Conservation (phyloP, 2,797 vertebrate species). For the Lutjanus argentimaculatus region DNA sequence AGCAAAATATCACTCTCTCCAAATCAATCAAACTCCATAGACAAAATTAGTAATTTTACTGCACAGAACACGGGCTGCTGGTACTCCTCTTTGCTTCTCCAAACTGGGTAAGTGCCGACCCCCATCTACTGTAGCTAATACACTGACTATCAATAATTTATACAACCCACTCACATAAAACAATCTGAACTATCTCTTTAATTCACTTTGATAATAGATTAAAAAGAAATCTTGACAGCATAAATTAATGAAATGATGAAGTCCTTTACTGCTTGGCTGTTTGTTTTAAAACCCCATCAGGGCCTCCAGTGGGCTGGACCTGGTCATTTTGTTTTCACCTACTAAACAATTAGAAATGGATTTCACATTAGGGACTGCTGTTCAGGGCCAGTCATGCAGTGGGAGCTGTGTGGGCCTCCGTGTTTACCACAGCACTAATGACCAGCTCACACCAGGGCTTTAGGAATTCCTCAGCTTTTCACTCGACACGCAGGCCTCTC, state of each 20-base stretch:
- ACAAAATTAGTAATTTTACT: too few relatives aligned
- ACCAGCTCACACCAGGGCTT: conserved; percentile 60
- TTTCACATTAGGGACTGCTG: conserved; percentile 74
- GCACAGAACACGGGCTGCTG: too few relatives aligned
- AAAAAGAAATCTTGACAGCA: background rate
- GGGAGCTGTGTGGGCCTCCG: conserved; percentile 59
- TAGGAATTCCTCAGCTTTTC: conserved; percentile 54
- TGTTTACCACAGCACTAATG: conserved; percentile 68
- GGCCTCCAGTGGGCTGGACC: conserved; percentile 44
- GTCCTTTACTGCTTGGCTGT: conserved; percentile 44
- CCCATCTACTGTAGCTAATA: too few relatives aligned
- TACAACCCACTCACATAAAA: too few relatives aligned
- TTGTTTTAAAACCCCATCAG: conserved; percentile 33
- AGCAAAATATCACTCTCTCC: too few relatives aligned
- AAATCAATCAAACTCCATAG: too few relatives aligned
- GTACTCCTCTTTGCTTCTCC: too few relatives aligned
- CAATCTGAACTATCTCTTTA: too few relatives aligned
- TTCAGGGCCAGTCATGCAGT: conserved; percentile 73
- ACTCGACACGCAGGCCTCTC: conserved; percentile 29
- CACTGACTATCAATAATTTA: too few relatives aligned
- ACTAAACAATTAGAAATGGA: conserved; percentile 74
- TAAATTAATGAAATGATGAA: background rate
- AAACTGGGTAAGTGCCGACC: too few relatives aligned
- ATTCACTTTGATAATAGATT: background rate
- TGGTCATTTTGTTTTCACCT: conserved; percentile 67